Evolutionary conservation across 2,113 vertebrate species (phyloP), one percentile per base, ranked within the genome.

Genomic region (Daphoenositta chrysoptera): DNA sequence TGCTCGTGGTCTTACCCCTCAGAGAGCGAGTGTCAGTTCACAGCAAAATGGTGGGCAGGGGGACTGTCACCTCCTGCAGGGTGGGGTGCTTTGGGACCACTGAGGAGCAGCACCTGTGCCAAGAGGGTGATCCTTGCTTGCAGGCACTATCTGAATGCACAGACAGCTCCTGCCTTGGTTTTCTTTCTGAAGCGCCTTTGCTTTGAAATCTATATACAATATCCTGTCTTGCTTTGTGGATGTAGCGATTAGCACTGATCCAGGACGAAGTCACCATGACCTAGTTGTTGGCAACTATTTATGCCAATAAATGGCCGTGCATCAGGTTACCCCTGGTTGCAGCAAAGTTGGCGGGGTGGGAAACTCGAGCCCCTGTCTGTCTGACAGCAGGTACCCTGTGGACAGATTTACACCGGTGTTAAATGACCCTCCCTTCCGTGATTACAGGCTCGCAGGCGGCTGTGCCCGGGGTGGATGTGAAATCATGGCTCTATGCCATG

Each of bases 131-230:
- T 47, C 31, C 27, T 83, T 47, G 14, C 39, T 81, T 88, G 18
- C 54, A 77, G 58, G 45, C 51, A 33, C 64, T 56, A 2, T 64
- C 37, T 72, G 57, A 73, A 35, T 28, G 30, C 71, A 33, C 40
- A 47, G 48, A 39, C 37, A 31, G 24, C 51, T 91, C 37, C 54
- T 63, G 66, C 58, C 42, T 65, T 0, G 1, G 35, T 45, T 63
- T 68, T 91, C 66, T 60, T 57, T 30, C 70, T 72, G 51, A 54
- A 63, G 26, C 2, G 16, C 63, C 37, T 92, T 95, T 92, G 64
- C 79, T 95, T 93, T 96, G 93, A 96, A 95, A 94, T 89, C 88
- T 89, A 78, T 86, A 68, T 89, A 68, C 72, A 81, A 90, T 89
- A 90, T 95, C 85, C 92, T 93, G 83, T 95, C 80, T 60, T 86